phyloP scores from a whole-genome alignment of 2,113 vertebrate genomes.

The Neotragus moschatus region DNA sequence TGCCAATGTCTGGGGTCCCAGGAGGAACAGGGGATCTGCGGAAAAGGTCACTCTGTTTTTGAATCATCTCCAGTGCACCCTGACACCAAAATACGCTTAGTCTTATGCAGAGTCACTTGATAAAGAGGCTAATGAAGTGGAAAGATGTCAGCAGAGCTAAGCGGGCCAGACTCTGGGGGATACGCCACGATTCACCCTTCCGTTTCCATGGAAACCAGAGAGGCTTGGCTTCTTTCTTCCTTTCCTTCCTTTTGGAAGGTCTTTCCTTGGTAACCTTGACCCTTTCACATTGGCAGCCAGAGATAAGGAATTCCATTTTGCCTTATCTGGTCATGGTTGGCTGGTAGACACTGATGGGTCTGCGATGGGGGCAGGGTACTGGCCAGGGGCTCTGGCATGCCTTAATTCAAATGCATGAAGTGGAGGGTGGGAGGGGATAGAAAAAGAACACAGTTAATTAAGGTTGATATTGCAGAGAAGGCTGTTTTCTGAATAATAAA shows the following conservation, averaged over 20 bases:
- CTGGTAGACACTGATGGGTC: constrained; percentile 74
- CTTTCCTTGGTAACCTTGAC: constrained; percentile 85
- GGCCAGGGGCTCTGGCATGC: constrained; percentile 56
- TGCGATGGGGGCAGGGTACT: constrained; percentile 60
- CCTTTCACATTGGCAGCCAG: constrained; percentile 78
- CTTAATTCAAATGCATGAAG: constrained; percentile 75
- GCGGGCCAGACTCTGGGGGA: constrained; percentile 76
- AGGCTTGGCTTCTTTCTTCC: constrained; percentile 63
- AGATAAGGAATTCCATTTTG: constrained; percentile 87
- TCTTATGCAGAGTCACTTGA: constrained; percentile 80
- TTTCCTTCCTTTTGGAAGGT: constrained; percentile 80
- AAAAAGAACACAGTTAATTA: constrained; percentile 81
- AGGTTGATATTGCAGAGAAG: constrained; percentile 80
- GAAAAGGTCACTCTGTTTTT: constrained; percentile 79
- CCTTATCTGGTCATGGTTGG: constrained; percentile 83
- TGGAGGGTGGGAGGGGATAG: constrained; percentile 76
- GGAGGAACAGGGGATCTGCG: constrained; percentile 65
- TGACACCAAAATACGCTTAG: constrained; percentile 75
- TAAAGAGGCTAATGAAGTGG: constrained; percentile 86
- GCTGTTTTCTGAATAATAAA: constrained; percentile 82
- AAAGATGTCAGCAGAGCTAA: constrained; percentile 80
- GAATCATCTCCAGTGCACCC: constrained; percentile 73
- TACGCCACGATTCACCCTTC: constrained; percentile 79
- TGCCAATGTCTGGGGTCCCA: constrained; percentile 64
- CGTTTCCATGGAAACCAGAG: constrained; percentile 82